Percentiles rank a stretch among this genome's conserved stretches.
Conservation (phyloP, 2,888 invertebrate species). For the Lapara coniferarum region DNA sequence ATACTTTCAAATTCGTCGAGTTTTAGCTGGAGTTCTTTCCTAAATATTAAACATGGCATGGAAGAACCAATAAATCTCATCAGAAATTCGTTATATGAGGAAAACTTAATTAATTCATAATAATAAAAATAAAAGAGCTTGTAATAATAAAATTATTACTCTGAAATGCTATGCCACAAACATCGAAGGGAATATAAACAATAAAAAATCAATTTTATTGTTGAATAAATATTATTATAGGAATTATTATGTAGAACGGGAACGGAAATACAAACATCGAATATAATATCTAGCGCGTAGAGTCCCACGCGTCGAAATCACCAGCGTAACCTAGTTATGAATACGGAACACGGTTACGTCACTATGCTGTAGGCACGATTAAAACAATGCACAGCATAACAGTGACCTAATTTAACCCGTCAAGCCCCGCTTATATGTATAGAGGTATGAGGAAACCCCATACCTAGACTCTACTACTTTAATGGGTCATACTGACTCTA, state of each 20-base stretch:
- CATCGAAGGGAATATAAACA: not conserved
- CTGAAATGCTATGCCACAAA: not conserved
- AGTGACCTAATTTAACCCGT: not conserved
- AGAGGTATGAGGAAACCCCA: too few species aligned
- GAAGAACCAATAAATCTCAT: too few species aligned
- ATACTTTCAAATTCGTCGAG: constrained; percentile 14
- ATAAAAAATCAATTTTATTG: not conserved
- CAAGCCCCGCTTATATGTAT: too few species aligned
- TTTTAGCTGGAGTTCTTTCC: constrained; percentile 4
- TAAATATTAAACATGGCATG: not conserved
- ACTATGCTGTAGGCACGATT: not conserved
- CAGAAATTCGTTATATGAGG: too few species aligned
- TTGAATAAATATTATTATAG: too few species aligned
- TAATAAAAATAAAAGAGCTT: not conserved
- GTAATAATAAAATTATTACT: not conserved
- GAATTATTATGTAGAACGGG: too few species aligned
- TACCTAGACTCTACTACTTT: too few species aligned
- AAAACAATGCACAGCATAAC: not conserved
- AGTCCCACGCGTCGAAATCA: too few species aligned
- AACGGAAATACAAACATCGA: too few species aligned
- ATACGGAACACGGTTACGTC: not conserved
- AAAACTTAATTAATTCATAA: too few species aligned
- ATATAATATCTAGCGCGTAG: too few species aligned
- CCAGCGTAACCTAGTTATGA: too few species aligned
- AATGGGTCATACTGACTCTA: not conserved